Evolutionary conservation across 2,888 invertebrate genomes (phyloP).

Genomic region (Oligia latruncula): DNA sequence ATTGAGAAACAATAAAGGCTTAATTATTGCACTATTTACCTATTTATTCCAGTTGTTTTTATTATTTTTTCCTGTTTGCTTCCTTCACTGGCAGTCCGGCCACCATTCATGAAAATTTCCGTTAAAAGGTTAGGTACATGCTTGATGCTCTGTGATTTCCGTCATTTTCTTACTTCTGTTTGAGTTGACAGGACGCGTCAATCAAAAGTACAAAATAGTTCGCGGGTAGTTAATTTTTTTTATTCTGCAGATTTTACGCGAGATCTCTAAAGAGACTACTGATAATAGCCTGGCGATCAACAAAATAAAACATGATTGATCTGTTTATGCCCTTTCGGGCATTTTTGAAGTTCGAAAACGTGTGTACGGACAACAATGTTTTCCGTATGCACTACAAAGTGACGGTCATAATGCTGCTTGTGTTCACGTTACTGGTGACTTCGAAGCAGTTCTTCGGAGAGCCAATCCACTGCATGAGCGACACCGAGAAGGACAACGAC

Average conservation of each 20-base stretch:
- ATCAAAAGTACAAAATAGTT: constrained; percentile 28
- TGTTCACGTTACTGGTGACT: constrained; percentile 93
- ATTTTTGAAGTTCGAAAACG: constrained; percentile 91
- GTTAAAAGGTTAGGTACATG: background rate
- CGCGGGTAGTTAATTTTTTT: constrained; percentile 59
- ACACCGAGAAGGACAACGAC: constrained; percentile 83
- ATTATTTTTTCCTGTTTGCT: background rate
- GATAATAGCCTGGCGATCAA: constrained; percentile 4
- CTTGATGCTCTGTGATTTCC: background rate
- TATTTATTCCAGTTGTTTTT: too few species aligned
- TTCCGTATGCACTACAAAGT: constrained; percentile 94
- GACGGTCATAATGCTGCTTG: constrained; percentile 93
- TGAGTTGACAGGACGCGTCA: constrained; percentile 29
- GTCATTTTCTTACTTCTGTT: constrained; percentile 10
- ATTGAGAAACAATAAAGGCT: background rate
- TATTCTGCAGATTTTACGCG: background rate
- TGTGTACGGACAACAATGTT: constrained; percentile 93
- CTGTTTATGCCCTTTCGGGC: constrained; percentile 92
- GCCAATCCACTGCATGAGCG: constrained; percentile 93
- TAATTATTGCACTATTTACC: background rate
- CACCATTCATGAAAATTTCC: background rate
- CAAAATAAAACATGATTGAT: constrained; percentile 86
- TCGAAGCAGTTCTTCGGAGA: constrained; percentile 96
- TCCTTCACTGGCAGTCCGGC: background rate
- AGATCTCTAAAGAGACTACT: background rate